phyloP scores from a whole-genome alignment of 2,888 invertebrate species.

The Drosophila birchii region DNA sequence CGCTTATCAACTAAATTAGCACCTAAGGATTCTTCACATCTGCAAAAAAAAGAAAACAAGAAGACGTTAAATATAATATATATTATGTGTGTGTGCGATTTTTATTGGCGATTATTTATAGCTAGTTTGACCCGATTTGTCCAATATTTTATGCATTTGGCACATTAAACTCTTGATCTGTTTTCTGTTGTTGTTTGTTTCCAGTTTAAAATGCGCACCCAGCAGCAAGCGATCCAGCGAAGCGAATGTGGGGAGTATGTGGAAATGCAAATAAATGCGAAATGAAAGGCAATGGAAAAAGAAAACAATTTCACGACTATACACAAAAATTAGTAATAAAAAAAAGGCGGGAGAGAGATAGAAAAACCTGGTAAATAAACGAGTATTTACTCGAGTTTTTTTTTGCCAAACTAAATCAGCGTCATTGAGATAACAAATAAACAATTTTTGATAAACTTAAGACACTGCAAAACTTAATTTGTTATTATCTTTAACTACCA shows the following conservation, averaged over 20 bases:
- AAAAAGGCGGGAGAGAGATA: background rate
- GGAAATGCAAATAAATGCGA: slow-evolving; percentile 39
- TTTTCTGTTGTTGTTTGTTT: slow-evolving; percentile 36
- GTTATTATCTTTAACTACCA: no score
- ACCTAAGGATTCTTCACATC: slow-evolving; percentile 85
- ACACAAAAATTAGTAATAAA: background rate
- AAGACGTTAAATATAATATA: slow-evolving; percentile 16
- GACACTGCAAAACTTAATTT: no score
- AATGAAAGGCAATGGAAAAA: slow-evolving; percentile 17
- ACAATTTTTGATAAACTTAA: background rate
- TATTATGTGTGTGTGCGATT: background rate
- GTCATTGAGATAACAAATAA: slow-evolving; percentile 4
- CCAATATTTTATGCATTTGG: slow-evolving; percentile 65
- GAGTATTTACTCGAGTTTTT: background rate
- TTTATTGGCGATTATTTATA: slow-evolving; percentile 23
- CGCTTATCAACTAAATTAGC: slow-evolving; percentile 84
- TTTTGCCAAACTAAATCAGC: background rate
- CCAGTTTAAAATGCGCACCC: slow-evolving; percentile 40
- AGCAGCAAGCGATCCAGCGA: slow-evolving; percentile 4
- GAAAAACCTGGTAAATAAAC: slow-evolving; percentile 17
- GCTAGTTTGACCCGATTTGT: slow-evolving; percentile 47
- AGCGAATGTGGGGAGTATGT: slow-evolving; percentile 14
- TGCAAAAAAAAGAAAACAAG: slow-evolving; percentile 64
- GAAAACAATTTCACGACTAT: slow-evolving; percentile 38
- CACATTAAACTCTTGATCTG: slow-evolving; percentile 63